phyloP scores from a whole-genome alignment of 2,113 vertebrate species.

The Acanthochromis polyacanthus region DNA sequence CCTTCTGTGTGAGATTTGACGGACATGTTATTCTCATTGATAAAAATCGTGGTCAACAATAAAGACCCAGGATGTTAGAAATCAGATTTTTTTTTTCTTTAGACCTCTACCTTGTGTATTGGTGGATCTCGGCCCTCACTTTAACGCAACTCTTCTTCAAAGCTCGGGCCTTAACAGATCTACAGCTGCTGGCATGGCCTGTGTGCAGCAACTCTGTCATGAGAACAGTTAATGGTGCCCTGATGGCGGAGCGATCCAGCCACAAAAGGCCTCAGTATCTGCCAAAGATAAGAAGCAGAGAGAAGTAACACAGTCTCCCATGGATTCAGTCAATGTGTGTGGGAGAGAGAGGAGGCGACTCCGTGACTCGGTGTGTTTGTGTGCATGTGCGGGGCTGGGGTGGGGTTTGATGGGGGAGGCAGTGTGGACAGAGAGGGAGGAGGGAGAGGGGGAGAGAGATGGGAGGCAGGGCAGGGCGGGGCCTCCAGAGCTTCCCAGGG shows the following conservation, averaged over 20 bases:
- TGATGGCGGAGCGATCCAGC: conserved; percentile 55
- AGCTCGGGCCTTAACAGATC: conserved; percentile 28
- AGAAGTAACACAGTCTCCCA: conserved; percentile 69
- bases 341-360: conserved; percentile 53
- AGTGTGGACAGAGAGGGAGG: conserved; percentile 14
- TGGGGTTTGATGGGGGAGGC: conserved; percentile 38
- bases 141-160: conserved; percentile 2
- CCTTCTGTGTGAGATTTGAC: not conserved
- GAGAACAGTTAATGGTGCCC: conserved; percentile 67
- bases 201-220: conserved; percentile 49
- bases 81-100: not conserved
- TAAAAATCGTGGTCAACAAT: too few relatives aligned
- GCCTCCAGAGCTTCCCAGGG: conserved; percentile 73
- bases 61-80: not conserved
- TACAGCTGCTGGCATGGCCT: conserved; percentile 43
- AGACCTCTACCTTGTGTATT: not conserved
- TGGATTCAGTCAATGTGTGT: conserved; percentile 48
- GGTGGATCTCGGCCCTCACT: conserved; percentile 5
- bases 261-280: conserved; percentile 77
- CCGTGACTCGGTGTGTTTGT: conserved; percentile 37
- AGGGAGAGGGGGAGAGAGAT: not conserved
- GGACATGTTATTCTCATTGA: not conserved
- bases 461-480: conserved; percentile 59
- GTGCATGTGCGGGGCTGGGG: conserved; percentile 48
- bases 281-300: conserved; percentile 77